Evolutionary conservation across 23 tunicate genomes (phyloP).

Genomic region (Halocynthia roretzi): DNA sequence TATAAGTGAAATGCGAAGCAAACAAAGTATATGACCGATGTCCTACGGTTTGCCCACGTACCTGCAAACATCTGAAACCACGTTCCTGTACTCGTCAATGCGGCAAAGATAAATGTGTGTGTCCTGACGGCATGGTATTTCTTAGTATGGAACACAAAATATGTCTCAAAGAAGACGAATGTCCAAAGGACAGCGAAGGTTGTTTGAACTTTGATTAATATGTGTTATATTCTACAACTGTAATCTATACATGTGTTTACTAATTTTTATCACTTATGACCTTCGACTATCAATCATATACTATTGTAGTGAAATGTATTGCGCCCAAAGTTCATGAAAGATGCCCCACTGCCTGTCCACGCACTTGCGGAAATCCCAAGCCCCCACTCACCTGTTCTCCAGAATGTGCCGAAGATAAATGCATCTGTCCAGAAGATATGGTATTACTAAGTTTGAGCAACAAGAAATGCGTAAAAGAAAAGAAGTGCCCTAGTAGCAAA

Average conservation of each 20-base stretch:
- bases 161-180: constrained; percentile 1
- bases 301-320: background rate
- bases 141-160: background rate
- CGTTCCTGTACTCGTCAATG: constrained; percentile 8
- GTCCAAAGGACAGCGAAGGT: background rate
- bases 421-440: constrained; percentile 10
- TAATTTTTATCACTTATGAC: too few species aligned
- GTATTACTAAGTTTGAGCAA: background rate
- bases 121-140: constrained; percentile 13
- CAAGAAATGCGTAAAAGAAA: background rate
- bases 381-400: constrained; percentile 2
- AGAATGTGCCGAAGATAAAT: constrained; percentile 1
- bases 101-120: constrained; percentile 11
- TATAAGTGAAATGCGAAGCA: background rate
- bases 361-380: constrained; percentile 11
- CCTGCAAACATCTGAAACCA: constrained; percentile 9
- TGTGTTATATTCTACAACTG: too few species aligned
- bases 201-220: too few species aligned
- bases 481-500: background rate
- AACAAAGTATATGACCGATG: constrained; percentile 13
- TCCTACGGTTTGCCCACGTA: constrained; percentile 6
- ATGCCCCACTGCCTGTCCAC: constrained; percentile 12
- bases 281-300: too few species aligned
- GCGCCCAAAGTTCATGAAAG: constrained; percentile 7
- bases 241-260: too few species aligned